phyloP scores from a whole-genome alignment of 2,888 invertebrate genomes.

The Pyrgus malvae region DNA sequence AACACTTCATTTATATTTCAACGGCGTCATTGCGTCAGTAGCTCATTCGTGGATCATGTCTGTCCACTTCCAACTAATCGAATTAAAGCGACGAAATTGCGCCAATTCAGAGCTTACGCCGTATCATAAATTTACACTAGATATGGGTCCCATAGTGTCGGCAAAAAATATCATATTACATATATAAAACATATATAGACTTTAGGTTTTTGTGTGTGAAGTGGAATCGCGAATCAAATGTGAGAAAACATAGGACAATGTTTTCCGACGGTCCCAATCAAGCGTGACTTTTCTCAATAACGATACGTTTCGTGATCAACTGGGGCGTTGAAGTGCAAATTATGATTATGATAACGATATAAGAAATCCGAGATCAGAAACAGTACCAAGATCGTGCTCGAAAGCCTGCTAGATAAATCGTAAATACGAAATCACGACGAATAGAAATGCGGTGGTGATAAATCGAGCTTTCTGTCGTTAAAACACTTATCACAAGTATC shows the following conservation, averaged over 20 bases:
- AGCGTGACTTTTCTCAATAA: conserved; percentile 13
- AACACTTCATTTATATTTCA: conserved; percentile 14
- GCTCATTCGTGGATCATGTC: conserved; percentile 3
- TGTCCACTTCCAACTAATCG: conserved; percentile 15
- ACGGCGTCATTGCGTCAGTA: conserved; percentile 12
- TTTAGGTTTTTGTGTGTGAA: not conserved
- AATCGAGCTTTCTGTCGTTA: not conserved
- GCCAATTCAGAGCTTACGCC: conserved; percentile 4
- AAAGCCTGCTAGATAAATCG: conserved; percentile 6
- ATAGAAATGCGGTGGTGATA: conserved; percentile 10
- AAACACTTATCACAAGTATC: not conserved
- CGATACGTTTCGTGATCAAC: conserved; percentile 17
- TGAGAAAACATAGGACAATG: not conserved
- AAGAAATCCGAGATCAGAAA: conserved; percentile 21
- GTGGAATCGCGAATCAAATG: not conserved
- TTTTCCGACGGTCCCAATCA: not conserved
- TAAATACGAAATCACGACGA: conserved; percentile 3
- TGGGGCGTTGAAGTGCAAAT: conserved; percentile 19
- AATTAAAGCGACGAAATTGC: conserved; percentile 7
- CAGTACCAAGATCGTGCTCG: conserved; percentile 14
- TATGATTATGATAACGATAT: conserved; percentile 24
- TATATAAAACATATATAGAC: too few species aligned
- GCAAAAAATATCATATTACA: too few species aligned
- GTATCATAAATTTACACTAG: conserved; percentile 1
- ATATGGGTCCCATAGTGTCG: not conserved